Conservation (phyloP, 2,888 invertebrate species). For the Ochropleura plecta region DNA sequence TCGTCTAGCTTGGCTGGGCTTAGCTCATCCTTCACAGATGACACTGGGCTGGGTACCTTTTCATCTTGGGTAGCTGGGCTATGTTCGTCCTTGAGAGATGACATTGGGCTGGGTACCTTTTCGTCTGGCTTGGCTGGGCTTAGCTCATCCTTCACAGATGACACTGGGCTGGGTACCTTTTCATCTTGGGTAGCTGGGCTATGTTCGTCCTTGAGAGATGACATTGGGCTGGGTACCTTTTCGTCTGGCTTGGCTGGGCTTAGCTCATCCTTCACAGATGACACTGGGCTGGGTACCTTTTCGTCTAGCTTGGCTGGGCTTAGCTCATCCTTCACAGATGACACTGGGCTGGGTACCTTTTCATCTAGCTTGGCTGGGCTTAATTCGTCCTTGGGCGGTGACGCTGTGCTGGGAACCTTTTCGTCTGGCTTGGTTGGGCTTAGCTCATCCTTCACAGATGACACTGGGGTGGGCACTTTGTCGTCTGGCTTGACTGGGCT, state of each 20-base stretch:
- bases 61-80: neutral
- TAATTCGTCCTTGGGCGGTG: too few species aligned
- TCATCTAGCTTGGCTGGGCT: neutral
- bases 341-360: neutral
- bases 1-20: neutral
- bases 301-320: neutral
- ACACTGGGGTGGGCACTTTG: conserved; percentile 10
- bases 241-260: neutral
- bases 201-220: too few species aligned
- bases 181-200: neutral
- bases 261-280: neutral
- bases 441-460: neutral
- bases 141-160: conserved; percentile 9
- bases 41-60: neutral
- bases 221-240: neutral
- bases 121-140: conserved; percentile 18
- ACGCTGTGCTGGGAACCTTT: neutral
- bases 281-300: neutral
- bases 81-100: conserved; percentile 5
- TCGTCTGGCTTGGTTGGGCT: neutral
- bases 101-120: neutral
- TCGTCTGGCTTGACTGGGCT: conserved; percentile 24
- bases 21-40: neutral
- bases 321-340: neutral
- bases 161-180: neutral